Percentiles rank a stretch among this genome's conserved stretches.
These are phyloP conservation scores for Sander vitreus DNA, from an alignment of 2,113 vertebrate species.

Conservation along the genomic window DNA sequence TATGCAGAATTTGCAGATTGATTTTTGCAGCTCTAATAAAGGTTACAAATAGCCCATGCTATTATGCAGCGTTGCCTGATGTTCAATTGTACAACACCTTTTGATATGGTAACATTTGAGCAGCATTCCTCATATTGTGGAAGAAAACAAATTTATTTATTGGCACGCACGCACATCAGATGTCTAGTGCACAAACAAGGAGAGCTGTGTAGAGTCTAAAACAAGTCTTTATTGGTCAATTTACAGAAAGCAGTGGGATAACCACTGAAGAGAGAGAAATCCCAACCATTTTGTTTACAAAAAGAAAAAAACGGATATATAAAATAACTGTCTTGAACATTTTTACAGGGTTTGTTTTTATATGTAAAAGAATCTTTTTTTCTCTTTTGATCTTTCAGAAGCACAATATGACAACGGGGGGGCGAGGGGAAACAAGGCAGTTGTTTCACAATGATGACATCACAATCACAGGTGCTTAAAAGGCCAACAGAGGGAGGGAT, in stretches of 20 bases:
- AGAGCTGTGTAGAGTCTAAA: constrained; percentile 86
- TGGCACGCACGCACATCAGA: background rate
- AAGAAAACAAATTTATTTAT: background rate
- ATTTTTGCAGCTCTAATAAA: background rate
- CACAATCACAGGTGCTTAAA: constrained; percentile 78
- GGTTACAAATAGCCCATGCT: background rate
- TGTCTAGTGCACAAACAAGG: constrained; percentile 1
- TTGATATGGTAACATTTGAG: background rate
- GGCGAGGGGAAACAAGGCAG: constrained; percentile 67
- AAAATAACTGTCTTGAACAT: constrained; percentile 83
- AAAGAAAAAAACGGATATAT: constrained; percentile 82
- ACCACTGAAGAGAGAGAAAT: constrained; percentile 87
- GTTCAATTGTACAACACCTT: background rate
- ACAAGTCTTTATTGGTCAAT: constrained; percentile 97
- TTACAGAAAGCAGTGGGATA: constrained; percentile 92
- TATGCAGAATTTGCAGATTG: background rate
- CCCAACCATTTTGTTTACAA: constrained; percentile 82
- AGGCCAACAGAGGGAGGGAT: constrained; percentile 59
- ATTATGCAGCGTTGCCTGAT: background rate
- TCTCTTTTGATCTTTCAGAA: constrained; percentile 65
- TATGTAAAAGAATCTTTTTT: constrained; percentile 81
- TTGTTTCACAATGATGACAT: constrained; percentile 81
- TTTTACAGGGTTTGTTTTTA: constrained; percentile 81
- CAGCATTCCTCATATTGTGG: background rate
- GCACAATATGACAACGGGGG: constrained; percentile 72